Evolutionary conservation across 2,113 vertebrate species (phyloP).

Genomic region (Ophiodon elongatus): DNA sequence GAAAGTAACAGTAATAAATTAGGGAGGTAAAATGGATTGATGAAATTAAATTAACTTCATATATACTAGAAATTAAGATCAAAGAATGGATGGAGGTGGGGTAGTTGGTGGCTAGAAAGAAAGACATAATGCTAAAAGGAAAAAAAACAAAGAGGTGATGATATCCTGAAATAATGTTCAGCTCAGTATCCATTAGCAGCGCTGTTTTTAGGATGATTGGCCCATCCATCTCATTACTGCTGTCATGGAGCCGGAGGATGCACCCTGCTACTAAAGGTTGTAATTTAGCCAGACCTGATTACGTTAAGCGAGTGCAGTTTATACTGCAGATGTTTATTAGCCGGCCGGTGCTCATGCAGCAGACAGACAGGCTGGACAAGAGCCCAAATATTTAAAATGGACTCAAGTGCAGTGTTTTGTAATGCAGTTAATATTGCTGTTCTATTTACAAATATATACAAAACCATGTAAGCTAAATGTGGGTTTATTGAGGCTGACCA

Average conservation of each 20-base stretch:
- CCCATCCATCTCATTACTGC: constrained; percentile 57
- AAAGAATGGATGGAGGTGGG: not conserved
- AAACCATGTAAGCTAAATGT: constrained; percentile 6
- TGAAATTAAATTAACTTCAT: not conserved
- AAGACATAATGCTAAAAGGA: constrained; percentile 5
- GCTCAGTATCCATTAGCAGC: constrained; percentile 27
- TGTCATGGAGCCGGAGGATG: constrained; percentile 24
- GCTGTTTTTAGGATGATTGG: constrained; percentile 44
- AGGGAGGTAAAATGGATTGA: not conserved
- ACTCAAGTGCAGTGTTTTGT: constrained; percentile 31
- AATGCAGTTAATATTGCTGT: constrained; percentile 7
- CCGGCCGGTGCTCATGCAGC: not conserved
- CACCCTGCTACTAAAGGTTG: constrained; percentile 26
- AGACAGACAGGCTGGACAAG: constrained; percentile 40
- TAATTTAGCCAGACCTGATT: constrained; percentile 46
- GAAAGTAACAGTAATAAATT: not conserved
- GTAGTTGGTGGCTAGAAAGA: not conserved
- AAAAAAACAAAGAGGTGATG: constrained; percentile 43
- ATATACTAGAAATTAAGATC: constrained; percentile 4
- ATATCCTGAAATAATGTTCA: constrained; percentile 39
- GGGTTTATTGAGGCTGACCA: constrained; percentile 1
- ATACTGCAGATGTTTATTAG: constrained; percentile 39
- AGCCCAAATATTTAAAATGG: constrained; percentile 61
- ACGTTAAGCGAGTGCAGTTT: constrained; percentile 51
- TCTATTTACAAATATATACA: not conserved